Conservation (phyloP, 2,888 invertebrate genomes). For the Diogma glabrata region DNA sequence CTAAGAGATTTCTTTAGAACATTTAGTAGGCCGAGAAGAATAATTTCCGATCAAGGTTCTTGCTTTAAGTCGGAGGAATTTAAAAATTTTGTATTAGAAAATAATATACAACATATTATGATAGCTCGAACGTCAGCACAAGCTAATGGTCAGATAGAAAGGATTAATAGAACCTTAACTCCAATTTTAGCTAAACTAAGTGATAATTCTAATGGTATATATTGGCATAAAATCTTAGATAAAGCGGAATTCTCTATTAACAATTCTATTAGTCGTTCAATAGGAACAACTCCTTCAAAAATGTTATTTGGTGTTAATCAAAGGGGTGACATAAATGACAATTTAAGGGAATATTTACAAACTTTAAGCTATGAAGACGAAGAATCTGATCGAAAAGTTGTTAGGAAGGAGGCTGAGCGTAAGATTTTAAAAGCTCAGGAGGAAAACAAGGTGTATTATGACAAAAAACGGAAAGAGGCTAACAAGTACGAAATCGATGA, state of each 20-base stretch:
- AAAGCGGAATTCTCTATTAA: background rate
- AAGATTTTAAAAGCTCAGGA: background rate
- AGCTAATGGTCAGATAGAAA: background rate
- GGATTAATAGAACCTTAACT: background rate
- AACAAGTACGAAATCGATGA: background rate
- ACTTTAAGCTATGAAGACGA: background rate
- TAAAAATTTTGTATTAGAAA: slow-evolving; percentile 1
- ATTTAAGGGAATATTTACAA: background rate
- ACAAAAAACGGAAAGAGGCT: background rate
- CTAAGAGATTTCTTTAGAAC: slow-evolving; percentile 9
- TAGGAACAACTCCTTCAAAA: background rate
- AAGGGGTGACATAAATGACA: background rate
- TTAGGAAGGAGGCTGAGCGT: background rate
- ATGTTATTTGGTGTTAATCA: background rate
- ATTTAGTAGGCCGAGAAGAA: slow-evolving; percentile 11
- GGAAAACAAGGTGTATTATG: background rate
- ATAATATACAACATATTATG: slow-evolving; percentile 14
- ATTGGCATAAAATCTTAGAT: background rate
- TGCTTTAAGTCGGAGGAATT: slow-evolving; percentile 11
- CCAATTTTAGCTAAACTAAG: background rate
- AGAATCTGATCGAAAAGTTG: background rate
- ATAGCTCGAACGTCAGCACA: slow-evolving; percentile 11
- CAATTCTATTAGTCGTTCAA: background rate
- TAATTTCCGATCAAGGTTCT: too few relatives aligned
- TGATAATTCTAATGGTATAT: background rate